Base-by-base conservation (phyloP, 2,113 vertebrate genomes). In the Scomber scombrus region DNA sequence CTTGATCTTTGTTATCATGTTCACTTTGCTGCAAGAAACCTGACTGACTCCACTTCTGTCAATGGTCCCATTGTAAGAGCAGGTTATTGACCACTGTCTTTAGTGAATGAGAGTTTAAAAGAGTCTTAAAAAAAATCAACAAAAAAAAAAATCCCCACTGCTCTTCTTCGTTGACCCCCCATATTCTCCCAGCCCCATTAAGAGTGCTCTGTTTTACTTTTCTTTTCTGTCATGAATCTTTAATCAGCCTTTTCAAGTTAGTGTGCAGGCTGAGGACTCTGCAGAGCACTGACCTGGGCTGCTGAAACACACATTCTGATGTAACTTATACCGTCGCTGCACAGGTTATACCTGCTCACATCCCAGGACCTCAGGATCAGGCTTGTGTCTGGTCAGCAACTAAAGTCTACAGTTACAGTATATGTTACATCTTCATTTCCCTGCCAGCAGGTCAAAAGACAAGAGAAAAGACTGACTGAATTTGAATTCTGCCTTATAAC, bases 211-310 rank as follows among this genome's bases (percentile, higher is more conserved):
- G 52, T 57, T 31, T n/a, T 71, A 52, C 67, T 56, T 14, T 23
- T 43, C 26, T 68, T 80, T 75, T 71, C 47, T 51, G 77, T 84
- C 85, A 90, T 91, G 81, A 92, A 92, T 92, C 76, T 91, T 92
- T 93, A 86, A 91, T 86, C 62, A 74, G 75, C 67, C 76, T 79
- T 88, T 91, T 85, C 73, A 71, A 85, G 21, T 73, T 78, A 88
- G 80, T 65, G 82, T 71, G 54, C 73, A 80, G 69, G 26, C 84
- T 51, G 72, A 77, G 71, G 71, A 74, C 80, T 88, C 75, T 57
- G 72, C 84, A 87, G 73, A 84, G 75, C 76, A n/a, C 82, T 73
- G 82, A 84, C 88, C 80, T 65, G 58, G 9, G 68, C 86, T 88
- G 85, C 91, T 81, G 85, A 88, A 83, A 83, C 86, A 89, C 74